These are phyloP conservation scores for Dasysyrphus albostriatus DNA, from an alignment of 2,888 invertebrate species.

Conservation along the genomic window DNA sequence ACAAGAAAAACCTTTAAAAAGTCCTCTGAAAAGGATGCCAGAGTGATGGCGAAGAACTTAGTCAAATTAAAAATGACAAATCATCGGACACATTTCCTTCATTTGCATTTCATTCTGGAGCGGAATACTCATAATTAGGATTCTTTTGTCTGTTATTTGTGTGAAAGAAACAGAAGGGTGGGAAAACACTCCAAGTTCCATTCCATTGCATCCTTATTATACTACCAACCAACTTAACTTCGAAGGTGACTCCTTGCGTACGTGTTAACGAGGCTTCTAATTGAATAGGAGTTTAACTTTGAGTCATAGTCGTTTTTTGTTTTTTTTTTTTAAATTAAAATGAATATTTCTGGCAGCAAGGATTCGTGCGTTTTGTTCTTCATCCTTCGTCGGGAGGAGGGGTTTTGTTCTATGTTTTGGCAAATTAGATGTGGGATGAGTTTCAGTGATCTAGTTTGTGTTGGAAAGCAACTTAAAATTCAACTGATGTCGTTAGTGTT, in stretches of 20 bases:
- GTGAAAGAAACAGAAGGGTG: slow-evolving; percentile 10
- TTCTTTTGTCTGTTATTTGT: slow-evolving; percentile 56
- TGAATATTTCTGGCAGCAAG: slow-evolving; percentile 52
- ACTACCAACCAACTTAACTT: background rate
- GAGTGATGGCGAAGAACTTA: slow-evolving; percentile 17
- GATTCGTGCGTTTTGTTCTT: background rate
- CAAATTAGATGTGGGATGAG: slow-evolving; percentile 56
- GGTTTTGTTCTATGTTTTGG: slow-evolving; percentile 8
- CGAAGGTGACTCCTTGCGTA: slow-evolving; percentile 52
- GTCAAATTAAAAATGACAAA: slow-evolving; percentile 74
- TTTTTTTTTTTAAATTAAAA: slow-evolving; percentile 63
- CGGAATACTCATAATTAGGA: slow-evolving; percentile 63
- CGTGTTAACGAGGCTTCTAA: slow-evolving; percentile 72
- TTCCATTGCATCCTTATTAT: slow-evolving; percentile 32
- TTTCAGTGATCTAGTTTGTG: slow-evolving; percentile 48
- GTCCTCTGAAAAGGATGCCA: slow-evolving; percentile 36
- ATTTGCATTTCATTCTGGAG: slow-evolving; percentile 53
- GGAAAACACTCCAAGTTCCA: slow-evolving; percentile 1
- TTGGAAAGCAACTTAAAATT: slow-evolving; percentile 61
- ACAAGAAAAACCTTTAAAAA: slow-evolving; percentile 38
- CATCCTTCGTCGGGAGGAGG: background rate
- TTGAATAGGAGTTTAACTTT: slow-evolving; percentile 70
- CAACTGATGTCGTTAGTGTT: slow-evolving; percentile 52
- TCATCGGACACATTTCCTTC: slow-evolving; percentile 60
- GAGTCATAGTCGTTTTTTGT: slow-evolving; percentile 34